Evolutionary conservation across 2,888 invertebrate genomes (phyloP), one percentile per base, ranked within the genome.

Genomic region (Lepidochitona cinerea): DNA sequence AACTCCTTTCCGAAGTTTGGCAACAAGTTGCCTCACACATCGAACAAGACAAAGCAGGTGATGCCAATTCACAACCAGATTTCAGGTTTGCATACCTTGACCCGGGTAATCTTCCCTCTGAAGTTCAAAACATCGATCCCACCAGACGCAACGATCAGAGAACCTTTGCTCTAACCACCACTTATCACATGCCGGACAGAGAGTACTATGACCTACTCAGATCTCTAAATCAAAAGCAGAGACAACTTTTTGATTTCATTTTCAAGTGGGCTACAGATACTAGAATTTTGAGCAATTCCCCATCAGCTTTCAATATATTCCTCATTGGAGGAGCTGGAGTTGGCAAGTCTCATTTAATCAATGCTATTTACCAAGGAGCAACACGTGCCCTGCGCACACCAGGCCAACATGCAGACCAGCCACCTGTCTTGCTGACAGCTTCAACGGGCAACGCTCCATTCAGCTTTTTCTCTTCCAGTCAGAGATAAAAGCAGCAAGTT

Each of bases 391-490:
- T 41, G 41, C 41, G 41, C 41, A 41, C 41, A 41, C 41, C 41
- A 41, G 9, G 41, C 9, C 41, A 41, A 41, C 18, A 18, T 41
- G 9, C 18, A 18, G 41, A 41, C 41, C 41, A 75, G 49, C 75
- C 75, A 29, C 37, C 68, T 64, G 75, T 75, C n/a, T 36, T 75
- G 49, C 53, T 75, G 71, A 75, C 75, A 36, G 75, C 71, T 49
- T 75, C 72, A 9, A 75, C 71, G 52, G 71, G 75, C 33, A 66
- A 71, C 68, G 49, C 37, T 75, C 1, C 75, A 75, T 54, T 73
- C 67, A 59, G 78, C 78, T 12, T 76, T 78, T 71, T 29, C 37
- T 26, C 75, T 78, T 29, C 77, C 77, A 64, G 64, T 77, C 23
- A 75, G 70, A 64, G 41, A 66, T 41, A 18, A 14, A 7, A 37